Conservation (phyloP, 1,140 invertebrate genomes). For the Drosophila setifemur region DNA sequence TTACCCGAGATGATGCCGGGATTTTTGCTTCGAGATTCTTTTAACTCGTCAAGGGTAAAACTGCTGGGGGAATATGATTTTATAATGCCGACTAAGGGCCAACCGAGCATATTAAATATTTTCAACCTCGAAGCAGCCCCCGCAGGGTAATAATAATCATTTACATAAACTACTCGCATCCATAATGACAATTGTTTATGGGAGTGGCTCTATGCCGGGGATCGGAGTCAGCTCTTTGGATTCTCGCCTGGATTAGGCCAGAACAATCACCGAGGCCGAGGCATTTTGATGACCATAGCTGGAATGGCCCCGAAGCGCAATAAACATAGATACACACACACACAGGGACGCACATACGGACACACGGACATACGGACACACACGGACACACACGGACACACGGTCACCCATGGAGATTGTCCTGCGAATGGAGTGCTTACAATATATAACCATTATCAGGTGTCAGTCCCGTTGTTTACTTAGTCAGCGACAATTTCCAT, state of each 20-base stretch:
- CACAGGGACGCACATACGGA: no score
- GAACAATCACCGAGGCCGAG: constrained; percentile 12
- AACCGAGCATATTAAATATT: no score
- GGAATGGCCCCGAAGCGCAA: background rate
- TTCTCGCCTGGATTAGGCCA: background rate
- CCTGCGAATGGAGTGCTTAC: constrained; percentile 20
- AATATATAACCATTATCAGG: constrained; percentile 69
- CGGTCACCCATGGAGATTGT: background rate
- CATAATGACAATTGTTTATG: constrained; percentile 10
- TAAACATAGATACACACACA: background rate
- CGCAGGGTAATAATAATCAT: constrained; percentile 26
- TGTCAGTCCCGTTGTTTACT: constrained; percentile 55
- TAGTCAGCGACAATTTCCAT: constrained; percentile 58
- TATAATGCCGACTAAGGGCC: no score
- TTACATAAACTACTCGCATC: constrained; percentile 22
- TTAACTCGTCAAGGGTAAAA: no score
- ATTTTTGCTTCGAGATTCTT: no score
- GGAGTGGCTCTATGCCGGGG: background rate
- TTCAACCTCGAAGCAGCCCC: no score
- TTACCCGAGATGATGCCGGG: background rate
- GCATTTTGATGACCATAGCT: constrained; percentile 33
- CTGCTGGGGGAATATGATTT: no score
- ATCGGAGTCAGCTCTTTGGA: constrained; percentile 14
- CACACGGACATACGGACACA: no score
- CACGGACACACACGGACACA: background rate